phyloP scores from a whole-genome alignment of 1,140 invertebrate species.

The Nilaparvata lugens region DNA sequence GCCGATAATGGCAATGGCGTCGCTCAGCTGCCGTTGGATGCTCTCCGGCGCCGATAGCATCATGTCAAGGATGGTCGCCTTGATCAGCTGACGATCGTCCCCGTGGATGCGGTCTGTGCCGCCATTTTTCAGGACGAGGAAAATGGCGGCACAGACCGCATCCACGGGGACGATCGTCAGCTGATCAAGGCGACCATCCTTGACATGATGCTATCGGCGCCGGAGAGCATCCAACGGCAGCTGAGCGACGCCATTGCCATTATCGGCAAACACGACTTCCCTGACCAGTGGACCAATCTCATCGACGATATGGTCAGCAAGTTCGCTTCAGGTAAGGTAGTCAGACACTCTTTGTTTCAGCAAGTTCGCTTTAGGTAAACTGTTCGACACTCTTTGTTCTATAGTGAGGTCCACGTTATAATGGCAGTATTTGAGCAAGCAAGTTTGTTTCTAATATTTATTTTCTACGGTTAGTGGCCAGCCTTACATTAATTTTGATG shows the following conservation, averaged over 20 bases:
- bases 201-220: slow-evolving; percentile 84
- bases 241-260: slow-evolving; percentile 92
- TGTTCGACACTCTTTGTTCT: too few species aligned
- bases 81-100: slow-evolving; percentile 69
- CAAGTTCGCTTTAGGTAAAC: too few species aligned
- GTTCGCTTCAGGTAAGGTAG: slow-evolving; percentile 56
- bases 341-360: too few species aligned
- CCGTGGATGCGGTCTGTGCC: slow-evolving; percentile 66
- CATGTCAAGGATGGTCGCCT: slow-evolving; percentile 77
- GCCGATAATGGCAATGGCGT: slow-evolving; percentile 92
- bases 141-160: slow-evolving; percentile 63
- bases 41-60: slow-evolving; percentile 87
- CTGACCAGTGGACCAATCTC: slow-evolving; percentile 85
- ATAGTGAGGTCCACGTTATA: too few species aligned
- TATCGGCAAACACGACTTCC: slow-evolving; percentile 91
- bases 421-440: too few species aligned
- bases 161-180: slow-evolving; percentile 67
- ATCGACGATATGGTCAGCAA: slow-evolving; percentile 87
- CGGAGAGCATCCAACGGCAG: slow-evolving; percentile 84
- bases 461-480: too few species aligned
- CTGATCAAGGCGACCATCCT: slow-evolving; percentile 82
- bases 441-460: too few species aligned
- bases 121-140: slow-evolving; percentile 47
- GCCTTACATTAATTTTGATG: too few species aligned
- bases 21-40: slow-evolving; percentile 90